Base-by-base conservation (phyloP, 2,797 vertebrate species). In the Danio kyathit region DNA sequence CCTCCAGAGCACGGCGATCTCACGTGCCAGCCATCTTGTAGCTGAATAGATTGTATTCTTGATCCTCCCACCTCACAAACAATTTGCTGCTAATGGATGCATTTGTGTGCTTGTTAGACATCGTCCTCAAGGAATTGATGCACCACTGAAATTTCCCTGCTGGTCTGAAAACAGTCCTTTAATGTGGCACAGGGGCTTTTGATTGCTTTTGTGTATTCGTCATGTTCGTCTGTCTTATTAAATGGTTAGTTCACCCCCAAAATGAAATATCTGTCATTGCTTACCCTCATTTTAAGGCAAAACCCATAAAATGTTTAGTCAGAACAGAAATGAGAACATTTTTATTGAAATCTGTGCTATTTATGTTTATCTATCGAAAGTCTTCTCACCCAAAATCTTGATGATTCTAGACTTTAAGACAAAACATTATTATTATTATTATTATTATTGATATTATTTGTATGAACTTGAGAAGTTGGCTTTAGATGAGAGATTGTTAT, bases 51-150 rank as follows among this genome's bases (percentile, higher is more conserved):
- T 72, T 52, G 70, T 69, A 5, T 46, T 74, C 46, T 43, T 63
- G 21, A 63, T 65, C 72, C 44, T 14, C 64, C 54, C 74, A 74
- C 56, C 69, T 69, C 44, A 12, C 65, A 19, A 49, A 70, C 69
- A 65, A 38, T 64, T 46, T 77, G 67, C 81, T 70, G 54, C 74
- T 81, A 80, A 80, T 81, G 56, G 74, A 60, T 78, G 74, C 57
- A 77, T 84, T 51, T 84, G 67, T 81, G 69, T 64, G 83, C 63
- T 60, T 60, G 60, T 78, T 71, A 56, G 67, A 51, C n/a, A 17
- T 14, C 19, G 19, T 76, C 54, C 59, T 54, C 19, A 16, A 76
- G 83, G 79, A 84, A 52, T 72, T 73, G 76, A 71, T 48, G 82
- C 3, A 5, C 59, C 51, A 51, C 66, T 54, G n/a, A 72, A 76